Base-by-base conservation (phyloP, 2,797 vertebrate species). In the Okamejei kenojei region DNA sequence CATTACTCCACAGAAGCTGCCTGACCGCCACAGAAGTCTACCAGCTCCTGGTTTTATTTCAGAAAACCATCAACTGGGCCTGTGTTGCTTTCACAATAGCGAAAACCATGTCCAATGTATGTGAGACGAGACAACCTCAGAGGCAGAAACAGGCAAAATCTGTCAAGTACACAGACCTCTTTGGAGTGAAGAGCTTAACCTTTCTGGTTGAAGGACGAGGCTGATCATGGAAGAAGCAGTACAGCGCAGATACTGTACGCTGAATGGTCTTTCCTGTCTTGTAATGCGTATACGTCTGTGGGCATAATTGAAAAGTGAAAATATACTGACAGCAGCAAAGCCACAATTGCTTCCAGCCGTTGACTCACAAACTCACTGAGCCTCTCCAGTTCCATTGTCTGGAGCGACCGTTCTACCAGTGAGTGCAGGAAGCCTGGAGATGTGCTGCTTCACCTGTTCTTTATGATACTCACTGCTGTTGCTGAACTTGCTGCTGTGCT, bases 391-490 rank as follows among this genome's bases (percentile, higher is more conserved):
- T 63, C 93, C 93, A 94, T 93, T 78, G 74, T 71, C 54, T 61
- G 93, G 38, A 93, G 94, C 80, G 90, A 73, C 93, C 94, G 93
- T 94, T 63, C 26, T 61, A 13, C 29, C 6, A 15, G 13, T 65
- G 7, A 88, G n/a, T 10, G n/a, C 61, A 35, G 93, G 93, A 77
- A 94, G 93, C 93, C 94, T 94, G 77, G 84, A 0, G 88, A 94
- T 94, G 90, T 93, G 93, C 93, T 90, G n/a, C 19, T 93, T 61
- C 11, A 58, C 93, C 77, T 93, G 91, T 90, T 6, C 93, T 90
- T 93, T 63, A 78, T 80, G 84, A 93, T 94, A 96, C 96, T 96
- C 95, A 97, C 96, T 68, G 38, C 71, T 79, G 74, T 15, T 93
- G 94, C 93, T 95, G 94, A 65, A 95, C 94, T 93, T 94, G 58